Evolutionary conservation across 2,888 invertebrate species (phyloP).

Genomic region (Athalia cordata): DNA sequence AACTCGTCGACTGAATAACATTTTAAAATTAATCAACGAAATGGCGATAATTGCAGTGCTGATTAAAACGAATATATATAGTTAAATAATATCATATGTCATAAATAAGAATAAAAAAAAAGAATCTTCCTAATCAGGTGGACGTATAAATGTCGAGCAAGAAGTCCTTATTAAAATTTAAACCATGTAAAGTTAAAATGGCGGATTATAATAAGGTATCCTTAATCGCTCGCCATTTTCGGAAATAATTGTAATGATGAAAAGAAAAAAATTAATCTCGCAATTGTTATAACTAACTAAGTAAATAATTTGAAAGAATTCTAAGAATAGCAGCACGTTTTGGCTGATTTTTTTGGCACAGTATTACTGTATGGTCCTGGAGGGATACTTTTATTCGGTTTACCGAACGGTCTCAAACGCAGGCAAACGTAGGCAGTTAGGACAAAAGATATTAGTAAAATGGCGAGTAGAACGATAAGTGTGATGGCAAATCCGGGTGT

Average conservation of each 20-base stretch:
- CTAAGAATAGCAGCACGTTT: slow-evolving; percentile 83
- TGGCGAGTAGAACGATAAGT: slow-evolving; percentile 86
- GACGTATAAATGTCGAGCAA: neutral
- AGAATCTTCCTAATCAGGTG: neutral
- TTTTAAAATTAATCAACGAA: neutral
- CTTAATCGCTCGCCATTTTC: neutral
- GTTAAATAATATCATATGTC: neutral
- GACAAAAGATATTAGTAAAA: slow-evolving; percentile 89
- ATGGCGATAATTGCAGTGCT: neutral
- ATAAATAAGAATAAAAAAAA: neutral
- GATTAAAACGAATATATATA: neutral
- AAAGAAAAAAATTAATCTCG: neutral
- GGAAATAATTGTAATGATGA: neutral
- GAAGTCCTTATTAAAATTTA: too few species aligned
- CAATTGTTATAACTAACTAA: neutral
- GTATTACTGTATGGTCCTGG: slow-evolving; percentile 64
- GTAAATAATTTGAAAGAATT: slow-evolving; percentile 54
- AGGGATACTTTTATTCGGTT: slow-evolving; percentile 74
- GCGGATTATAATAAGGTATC: neutral
- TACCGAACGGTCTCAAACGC: slow-evolving; percentile 82
- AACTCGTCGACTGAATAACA: slow-evolving; percentile 13
- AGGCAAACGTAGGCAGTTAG: slow-evolving; percentile 91
- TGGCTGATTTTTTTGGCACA: slow-evolving; percentile 70
- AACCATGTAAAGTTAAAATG: neutral
- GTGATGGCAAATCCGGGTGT: slow-evolving; percentile 95